These are phyloP conservation scores for Pseudorhiza aurosa DNA, from an alignment of 30 jellyfish, hydroid and myxozoan species.

Conservation along the genomic window DNA sequence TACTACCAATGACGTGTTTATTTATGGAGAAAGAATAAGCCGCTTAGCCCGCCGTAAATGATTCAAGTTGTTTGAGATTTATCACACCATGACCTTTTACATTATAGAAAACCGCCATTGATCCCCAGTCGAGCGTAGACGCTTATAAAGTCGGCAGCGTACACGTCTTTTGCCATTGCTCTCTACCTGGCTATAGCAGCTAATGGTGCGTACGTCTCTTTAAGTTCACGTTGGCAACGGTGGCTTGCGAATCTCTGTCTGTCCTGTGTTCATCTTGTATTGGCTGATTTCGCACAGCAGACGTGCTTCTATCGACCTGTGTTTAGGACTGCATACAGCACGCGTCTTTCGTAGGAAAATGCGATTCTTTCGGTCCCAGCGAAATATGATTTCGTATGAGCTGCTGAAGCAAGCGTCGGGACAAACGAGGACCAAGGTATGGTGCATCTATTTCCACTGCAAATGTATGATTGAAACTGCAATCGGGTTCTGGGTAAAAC, in stretches of 20 bases:
- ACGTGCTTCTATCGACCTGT: too few relatives aligned
- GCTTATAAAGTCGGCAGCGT: slow-evolving; percentile 29
- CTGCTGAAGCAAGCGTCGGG: slow-evolving; percentile 44
- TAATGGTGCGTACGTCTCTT: not conserved
- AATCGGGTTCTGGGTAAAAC: too few relatives aligned
- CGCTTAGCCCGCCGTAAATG: slow-evolving; percentile 56
- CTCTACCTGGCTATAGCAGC: not conserved
- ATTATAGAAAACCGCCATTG: slow-evolving; percentile 65
- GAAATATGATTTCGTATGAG: slow-evolving; percentile 25
- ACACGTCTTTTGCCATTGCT: not conserved
- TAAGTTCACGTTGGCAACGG: not conserved
- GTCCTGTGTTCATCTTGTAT: too few relatives aligned
- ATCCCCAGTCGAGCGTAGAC: slow-evolving; percentile 43
- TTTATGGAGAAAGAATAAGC: slow-evolving; percentile 56
- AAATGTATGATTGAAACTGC: too few relatives aligned
- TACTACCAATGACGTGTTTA: slow-evolving; percentile 66
- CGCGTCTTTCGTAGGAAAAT: too few relatives aligned
- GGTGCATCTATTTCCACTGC: too few relatives aligned
- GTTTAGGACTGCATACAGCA: too few relatives aligned
- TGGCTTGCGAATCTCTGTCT: not conserved
- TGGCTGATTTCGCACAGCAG: too few relatives aligned
- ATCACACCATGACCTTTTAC: slow-evolving; percentile 66
- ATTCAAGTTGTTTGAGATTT: slow-evolving; percentile 64
- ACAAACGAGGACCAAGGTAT: not conserved
- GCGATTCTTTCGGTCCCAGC: slow-evolving; percentile 55